Base-by-base conservation (phyloP, 2,113 vertebrate species). In the Cricetomys ansorgei region DNA sequence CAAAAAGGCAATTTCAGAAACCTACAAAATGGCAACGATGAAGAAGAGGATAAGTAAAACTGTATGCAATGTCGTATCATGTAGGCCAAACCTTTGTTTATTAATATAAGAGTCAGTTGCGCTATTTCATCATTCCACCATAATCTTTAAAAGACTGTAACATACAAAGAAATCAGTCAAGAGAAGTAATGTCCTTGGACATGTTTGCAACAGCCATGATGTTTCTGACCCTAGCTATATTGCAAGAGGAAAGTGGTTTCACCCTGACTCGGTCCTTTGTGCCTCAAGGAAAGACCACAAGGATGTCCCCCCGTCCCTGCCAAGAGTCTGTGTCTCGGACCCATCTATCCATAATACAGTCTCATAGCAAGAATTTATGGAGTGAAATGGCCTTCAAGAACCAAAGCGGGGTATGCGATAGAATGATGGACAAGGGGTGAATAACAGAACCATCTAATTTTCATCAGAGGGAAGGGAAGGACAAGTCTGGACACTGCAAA, bases 241-340 rank as follows among this genome's bases (percentile, higher is more conserved):
- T 40, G 55, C 12, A 80, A 79, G 45, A 94, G 31, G 34, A 77
- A 70, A 40, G 29, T 17, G 3, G n/a, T 70, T 75, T 91, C 73
- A 91, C 96, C 40, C 96, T 72, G 13, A 67, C 37, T 75, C 50
- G 25, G 43, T 72, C 55, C 19, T 96, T 88, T 85, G 5, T 70
- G 31, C 50, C 69, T 91, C 50, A 84, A 95, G 55, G 62, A 86
- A 92, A 91, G 50, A 55, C n/a, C 43, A 1, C 50, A 16, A 89
- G 91, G 43, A 27, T 43, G 7, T 7, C 34, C 11, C 25, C 17
- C n/a, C n/a, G n/a, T n/a, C n/a, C n/a, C n/a, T n/a, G n/a, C n/a
- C 37, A 92, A 69, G 12, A 31, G 72, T 50, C n/a, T 79, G 25
- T 31, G 64, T 64, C 65, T 72, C n/a, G 40, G 65, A 43, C 40